Evolutionary conservation across 2,888 invertebrate genomes (phyloP).

Genomic region (Rhaphigaster nebulosa): DNA sequence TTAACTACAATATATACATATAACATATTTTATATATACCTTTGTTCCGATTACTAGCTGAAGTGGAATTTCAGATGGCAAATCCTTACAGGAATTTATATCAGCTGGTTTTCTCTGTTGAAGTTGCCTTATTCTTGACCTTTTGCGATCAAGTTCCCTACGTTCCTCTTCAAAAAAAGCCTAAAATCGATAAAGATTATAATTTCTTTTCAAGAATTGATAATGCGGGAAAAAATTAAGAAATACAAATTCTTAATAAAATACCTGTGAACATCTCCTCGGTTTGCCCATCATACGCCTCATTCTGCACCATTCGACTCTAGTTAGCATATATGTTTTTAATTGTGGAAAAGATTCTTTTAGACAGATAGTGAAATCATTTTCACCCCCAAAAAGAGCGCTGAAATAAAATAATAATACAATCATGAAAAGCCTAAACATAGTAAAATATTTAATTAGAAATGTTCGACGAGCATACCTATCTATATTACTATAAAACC

Average conservation of each 20-base stretch:
- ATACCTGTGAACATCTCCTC: slow-evolving; percentile 85
- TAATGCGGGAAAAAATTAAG: not conserved
- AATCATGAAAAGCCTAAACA: not conserved
- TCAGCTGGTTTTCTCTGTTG: slow-evolving; percentile 92
- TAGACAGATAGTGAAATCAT: slow-evolving; percentile 95
- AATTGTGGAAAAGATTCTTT: slow-evolving; percentile 94
- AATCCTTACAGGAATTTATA: slow-evolving; percentile 82
- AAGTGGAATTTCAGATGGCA: slow-evolving; percentile 94
- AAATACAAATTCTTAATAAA: not conserved
- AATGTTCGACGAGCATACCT: slow-evolving; percentile 70
- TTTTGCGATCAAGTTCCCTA: slow-evolving; percentile 87
- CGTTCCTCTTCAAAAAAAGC: slow-evolving; percentile 95
- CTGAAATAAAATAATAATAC: slow-evolving; percentile 69
- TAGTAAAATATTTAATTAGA: not conserved
- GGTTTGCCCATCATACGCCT: slow-evolving; percentile 98
- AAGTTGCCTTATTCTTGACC: slow-evolving; percentile 91
- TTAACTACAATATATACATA: not conserved
- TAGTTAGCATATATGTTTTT: slow-evolving; percentile 84
- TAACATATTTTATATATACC: slow-evolving; percentile 65
- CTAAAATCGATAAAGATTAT: slow-evolving; percentile 73
- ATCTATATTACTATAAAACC: slow-evolving; percentile 99
- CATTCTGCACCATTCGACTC: slow-evolving; percentile 96
- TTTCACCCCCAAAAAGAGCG: slow-evolving; percentile 93
- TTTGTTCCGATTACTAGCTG: slow-evolving; percentile 95
- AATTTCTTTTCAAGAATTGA: not conserved